A percentile compares a stretch with the other conserved stretches of the same genome.
Evolutionary conservation across 1,140 invertebrate genomes (phyloP).

Genomic region (Planococcus citri): DNA sequence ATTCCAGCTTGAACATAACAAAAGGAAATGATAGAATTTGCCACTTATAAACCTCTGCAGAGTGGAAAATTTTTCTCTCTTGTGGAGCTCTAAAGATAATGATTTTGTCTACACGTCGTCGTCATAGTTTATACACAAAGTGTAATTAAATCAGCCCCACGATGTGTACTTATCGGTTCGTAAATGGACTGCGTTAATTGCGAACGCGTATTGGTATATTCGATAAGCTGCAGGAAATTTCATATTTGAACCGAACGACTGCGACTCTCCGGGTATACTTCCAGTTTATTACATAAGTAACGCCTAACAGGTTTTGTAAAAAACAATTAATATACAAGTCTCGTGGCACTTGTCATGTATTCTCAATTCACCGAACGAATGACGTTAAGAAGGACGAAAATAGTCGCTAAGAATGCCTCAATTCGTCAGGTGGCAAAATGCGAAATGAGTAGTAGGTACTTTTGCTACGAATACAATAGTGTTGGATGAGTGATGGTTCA

Average conservation of each 20-base stretch:
- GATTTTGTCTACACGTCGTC: too few relatives aligned
- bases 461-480: too few relatives aligned
- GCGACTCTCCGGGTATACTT: background rate
- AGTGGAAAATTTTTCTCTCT: too few relatives aligned
- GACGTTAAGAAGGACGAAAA: background rate
- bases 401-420: background rate
- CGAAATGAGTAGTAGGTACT: too few relatives aligned
- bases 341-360: background rate
- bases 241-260: background rate
- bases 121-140: too few relatives aligned
- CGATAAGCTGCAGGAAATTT: background rate
- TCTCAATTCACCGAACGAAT: background rate
- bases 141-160: too few relatives aligned
- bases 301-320: background rate
- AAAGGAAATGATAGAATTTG: background rate
- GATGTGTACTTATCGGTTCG: background rate
- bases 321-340: conserved; percentile 4
- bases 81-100: too few relatives aligned
- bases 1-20: conserved; percentile 22
- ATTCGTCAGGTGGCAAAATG: too few relatives aligned
- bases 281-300: conserved; percentile 3
- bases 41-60: too few relatives aligned
- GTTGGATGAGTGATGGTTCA: too few relatives aligned
- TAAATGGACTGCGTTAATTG: background rate
- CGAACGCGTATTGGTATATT: too few relatives aligned